Evolutionary conservation across 2,797 vertebrate genomes (phyloP), one percentile per base, ranked within the genome.

Genomic region (Percopsis omiscomaycus): DNA sequence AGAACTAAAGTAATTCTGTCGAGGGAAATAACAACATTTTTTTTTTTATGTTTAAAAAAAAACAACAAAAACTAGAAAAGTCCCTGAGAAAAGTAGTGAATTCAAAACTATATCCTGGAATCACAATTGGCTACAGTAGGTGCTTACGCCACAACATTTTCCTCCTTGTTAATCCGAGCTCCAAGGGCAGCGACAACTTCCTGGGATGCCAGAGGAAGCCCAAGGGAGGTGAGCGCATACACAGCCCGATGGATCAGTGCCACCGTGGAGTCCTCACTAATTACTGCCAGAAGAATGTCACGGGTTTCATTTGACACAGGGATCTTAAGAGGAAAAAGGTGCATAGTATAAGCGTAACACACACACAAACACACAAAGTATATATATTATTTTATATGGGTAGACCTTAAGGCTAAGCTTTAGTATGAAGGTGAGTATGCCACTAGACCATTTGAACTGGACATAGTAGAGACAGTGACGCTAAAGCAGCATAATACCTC

Each of bases 261-360:
- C 80, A 97, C 77, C 0, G 95, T 92, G 0, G 97, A 98, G 75
- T 99, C 97, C 77, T 99, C 98, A 2, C 96, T 99, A 50, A 99
- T 92, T 3, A 95, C 93, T 22, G 95, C 96, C 81, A 96, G 90
- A 10, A 99, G 94, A 71, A 96, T 90, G 74, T 99, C 96, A 13
- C 95, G 93, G 9, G 97, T 99, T 85, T 98, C 97, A 29, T 99
- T 99, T 49, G 95, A 96, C 73, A 99, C 85, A 0, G 92, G 91
- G 63, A 98, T 95, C 98, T 99, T 79, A 42, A 15, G 3, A 8
- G 8, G 4, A 0, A 37, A 53, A 28, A 29, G 27, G 45, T 58
- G 53, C 61, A 66, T 37, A 2, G 15, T 5, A n/a, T 44, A 0
- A 44, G n/a, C 2, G 4, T 3, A 1, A 22, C 22, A 22, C 1